Percentiles rank a stretch among this genome's conserved stretches.
Evolutionary conservation across 2,113 vertebrate genomes (phyloP).

Genomic region (Saimiri boliviensis): DNA sequence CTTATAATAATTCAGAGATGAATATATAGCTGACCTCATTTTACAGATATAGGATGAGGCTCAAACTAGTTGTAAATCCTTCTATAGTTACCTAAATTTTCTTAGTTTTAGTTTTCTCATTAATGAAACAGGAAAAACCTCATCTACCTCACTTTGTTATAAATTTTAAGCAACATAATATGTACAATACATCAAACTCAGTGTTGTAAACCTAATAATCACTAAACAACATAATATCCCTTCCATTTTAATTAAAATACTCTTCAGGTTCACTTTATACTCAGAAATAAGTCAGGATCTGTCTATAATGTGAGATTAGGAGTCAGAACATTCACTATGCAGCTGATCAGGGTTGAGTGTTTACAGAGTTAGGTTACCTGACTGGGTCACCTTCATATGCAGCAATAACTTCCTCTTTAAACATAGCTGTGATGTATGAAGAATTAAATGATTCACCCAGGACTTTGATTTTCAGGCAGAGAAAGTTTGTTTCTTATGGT

Average conservation of each 20-base stretch:
- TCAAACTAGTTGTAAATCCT: background rate
- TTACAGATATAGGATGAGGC: background rate
- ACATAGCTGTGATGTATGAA: background rate
- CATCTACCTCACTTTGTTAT: background rate
- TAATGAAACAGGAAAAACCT: background rate
- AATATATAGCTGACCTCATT: background rate
- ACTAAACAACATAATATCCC: background rate
- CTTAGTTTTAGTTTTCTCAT: background rate
- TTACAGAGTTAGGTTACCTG: background rate
- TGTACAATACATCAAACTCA: background rate
- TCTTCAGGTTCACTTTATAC: background rate
- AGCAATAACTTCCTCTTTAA: background rate
- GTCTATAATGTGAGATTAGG: too few relatives aligned
- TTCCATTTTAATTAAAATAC: background rate
- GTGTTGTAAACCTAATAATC: background rate
- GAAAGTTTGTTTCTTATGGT: background rate
- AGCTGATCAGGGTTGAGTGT: background rate
- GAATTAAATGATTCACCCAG: background rate
- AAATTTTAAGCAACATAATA: background rate
- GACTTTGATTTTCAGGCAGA: background rate
- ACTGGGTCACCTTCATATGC: background rate
- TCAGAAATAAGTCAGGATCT: background rate
- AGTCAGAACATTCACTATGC: background rate
- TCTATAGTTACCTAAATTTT: background rate
- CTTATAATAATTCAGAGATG: background rate